Percentiles rank a stretch among this genome's conserved stretches.
These are phyloP conservation scores for Tuta absoluta DNA, from an alignment of 2,888 invertebrate genomes.

Conservation along the genomic window DNA sequence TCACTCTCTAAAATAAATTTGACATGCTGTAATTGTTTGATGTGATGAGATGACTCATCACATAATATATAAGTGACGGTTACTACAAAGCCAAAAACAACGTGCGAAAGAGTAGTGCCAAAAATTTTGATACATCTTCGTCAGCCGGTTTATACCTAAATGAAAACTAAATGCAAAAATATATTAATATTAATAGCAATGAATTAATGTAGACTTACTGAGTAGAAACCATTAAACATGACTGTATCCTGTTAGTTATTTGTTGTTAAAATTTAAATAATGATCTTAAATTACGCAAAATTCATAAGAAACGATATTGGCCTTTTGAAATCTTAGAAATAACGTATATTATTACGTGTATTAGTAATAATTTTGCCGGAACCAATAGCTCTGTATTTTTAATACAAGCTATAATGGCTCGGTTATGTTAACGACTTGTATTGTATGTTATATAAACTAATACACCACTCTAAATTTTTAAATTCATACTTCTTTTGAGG, in stretches of 20 bases:
- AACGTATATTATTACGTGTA: too few species aligned
- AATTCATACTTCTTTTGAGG: background rate
- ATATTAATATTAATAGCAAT: background rate
- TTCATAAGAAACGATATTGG: conserved; percentile 15
- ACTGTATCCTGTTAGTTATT: background rate
- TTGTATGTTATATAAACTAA: background rate
- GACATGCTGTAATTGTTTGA: too few species aligned
- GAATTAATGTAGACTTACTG: background rate
- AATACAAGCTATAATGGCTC: too few species aligned
- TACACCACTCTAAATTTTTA: background rate
- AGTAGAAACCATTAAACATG: background rate
- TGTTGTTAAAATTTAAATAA: background rate
- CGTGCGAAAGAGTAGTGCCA: conserved; percentile 9
- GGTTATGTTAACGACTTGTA: background rate
- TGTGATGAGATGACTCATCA: too few species aligned
- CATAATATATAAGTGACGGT: too few species aligned
- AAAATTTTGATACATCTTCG: background rate
- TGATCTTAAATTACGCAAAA: background rate
- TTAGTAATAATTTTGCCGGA: background rate
- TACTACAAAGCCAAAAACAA: conserved; percentile 1
- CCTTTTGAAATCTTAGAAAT: conserved; percentile 13
- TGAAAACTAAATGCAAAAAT: background rate
- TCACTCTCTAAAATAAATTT: too few species aligned
- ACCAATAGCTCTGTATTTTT: background rate
- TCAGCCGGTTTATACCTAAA: background rate